Base-by-base conservation (phyloP, 30 jellyfish, hydroid and myxozoan species). In the Mastigias papua region DNA sequence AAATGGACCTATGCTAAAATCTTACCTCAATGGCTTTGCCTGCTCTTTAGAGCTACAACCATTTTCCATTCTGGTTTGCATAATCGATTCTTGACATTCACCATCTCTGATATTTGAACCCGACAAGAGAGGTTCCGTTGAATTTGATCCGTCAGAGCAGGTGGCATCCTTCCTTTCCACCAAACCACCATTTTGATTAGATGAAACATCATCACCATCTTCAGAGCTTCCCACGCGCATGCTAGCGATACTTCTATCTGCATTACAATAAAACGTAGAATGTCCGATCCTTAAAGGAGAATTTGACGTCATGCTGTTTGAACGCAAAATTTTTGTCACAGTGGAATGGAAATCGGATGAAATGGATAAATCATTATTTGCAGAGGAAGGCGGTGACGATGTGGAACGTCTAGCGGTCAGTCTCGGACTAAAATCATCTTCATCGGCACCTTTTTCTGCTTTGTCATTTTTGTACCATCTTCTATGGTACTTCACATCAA, bases 281-380 rank as follows among this genome's bases (percentile, higher is more conserved):
- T 61, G 48, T 9, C 90, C 90, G 17, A 79, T 63, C 9, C 48
- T 66, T 1, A 60, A 10, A 5, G 35, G 74, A 8, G 74, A 23
- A 63, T 23, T 37, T 0, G 79, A 27, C 16, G 62, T 27, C 20
- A 31, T 28, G 27, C 75, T 58, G 25, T 66, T 79, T 32, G 90
- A 50, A 20, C 75, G 79, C 81, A 79, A 49, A 63, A 79, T 19
- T 63, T 73, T 35, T 51, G 70, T 34, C 33, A 79, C 81, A 8
- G 90, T 79, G 17, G 70, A 22, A 33, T 79, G 69, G 54, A 79
- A 79, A 35, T 79, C 79, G 19, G 81, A 60, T 11, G 90, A 79
- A 1, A 79, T 79, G 0, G 90, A 79, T 15, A 79, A 35, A 35
- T 79, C 70, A 68, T 78, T 79, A 60, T 20, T 46, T 16, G 63